Evolutionary conservation across 2,888 invertebrate species (phyloP), one percentile per base, ranked within the genome.

Genomic region (Tinea pellionella): DNA sequence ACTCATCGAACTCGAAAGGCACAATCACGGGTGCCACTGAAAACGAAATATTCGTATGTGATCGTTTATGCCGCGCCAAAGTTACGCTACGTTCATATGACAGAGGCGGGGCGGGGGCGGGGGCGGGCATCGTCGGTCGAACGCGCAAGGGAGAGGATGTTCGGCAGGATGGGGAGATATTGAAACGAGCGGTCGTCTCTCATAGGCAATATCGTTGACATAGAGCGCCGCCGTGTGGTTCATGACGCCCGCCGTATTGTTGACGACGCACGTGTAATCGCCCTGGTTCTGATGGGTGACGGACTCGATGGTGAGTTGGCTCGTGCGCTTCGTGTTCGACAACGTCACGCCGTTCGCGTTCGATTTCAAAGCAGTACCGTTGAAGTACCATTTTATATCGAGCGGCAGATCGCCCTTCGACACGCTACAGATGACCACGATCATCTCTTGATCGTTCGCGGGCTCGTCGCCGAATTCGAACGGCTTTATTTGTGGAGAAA

Each of bases 401-500:
- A 92, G 80, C 41, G 92, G 92, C 61, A 91, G 76, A 75, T 93
- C 93, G 56, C 93, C 93, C 76, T 93, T 92, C 62, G 89, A 88
- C 62, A 92, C 90, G 61, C 92, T 89, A 72, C 93, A 93, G 60
- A 90, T 91, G 16, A 90, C 88, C 65, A 92, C 89, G 61, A 92
- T 91, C 74, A 91, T 89, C 78, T 94, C 94, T 70, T 92, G 92
- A 64, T 92, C 92, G 75, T 93, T 92, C 56, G 90, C 87, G 59
- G 90, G 88, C 64, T 92, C 91, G 64, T 93, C 92, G 64, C 93
- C 93, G 74, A 94, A 94, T 69, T 91, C 90, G 70, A 94, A 94
- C 64, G 92, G 90, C 68, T 91, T 90, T 69, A 95, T 92, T 89
- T 94, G 93, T 64, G 94, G 94, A 70, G 92, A 90, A 78, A 94